Base-by-base conservation (phyloP, 2,888 invertebrate species). In the Drosophila robusta region DNA sequence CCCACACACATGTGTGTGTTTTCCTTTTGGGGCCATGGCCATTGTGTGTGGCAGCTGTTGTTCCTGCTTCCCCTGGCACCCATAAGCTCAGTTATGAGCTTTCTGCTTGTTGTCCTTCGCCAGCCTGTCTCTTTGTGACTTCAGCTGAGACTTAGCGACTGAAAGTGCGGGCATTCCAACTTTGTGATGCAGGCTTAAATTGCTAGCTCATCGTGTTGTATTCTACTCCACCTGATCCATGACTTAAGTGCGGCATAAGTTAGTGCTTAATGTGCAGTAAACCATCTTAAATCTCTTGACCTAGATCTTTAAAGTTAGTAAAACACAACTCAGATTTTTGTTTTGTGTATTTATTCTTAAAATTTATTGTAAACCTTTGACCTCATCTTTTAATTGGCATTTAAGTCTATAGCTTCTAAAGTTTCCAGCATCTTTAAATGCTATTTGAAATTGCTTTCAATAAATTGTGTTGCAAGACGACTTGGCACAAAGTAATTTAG, bases 11-110 rank as follows among this genome's bases (percentile, higher is more conserved):
- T 34, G 34, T 44, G 54, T 64, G 64, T 66, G 55, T 44, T 64
- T 56, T 69, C 58, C 36, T 56, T 64, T 32, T 18, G 45, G 45
- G 47, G 71, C 68, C 66, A 66, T 65, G 76, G 70, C 80, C 70
- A 77, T 73, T 77, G 70, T 80, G 56, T 34, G 41, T 80, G 66
- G 58, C 84, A 72, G 80, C 70, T 71, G 54, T 46, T 52, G 70
- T 38, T 54, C 47, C 64, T 8, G 18, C 9, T 29, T 4, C 24
- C 7, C 36, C 12, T 3, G 2, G 4, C 34, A 24, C 16, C 61
- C 55, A 70, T 70, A 75, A 71, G 70, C 86, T 73, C 64, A 65
- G 76, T 78, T 87, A 84, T 83, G 79, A 85, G 79, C 55, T 66
- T 81, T 73, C 58, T 55, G 70, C 42, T 58, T 51, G 62, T 49